Evolutionary conservation across 2,888 invertebrate genomes (phyloP).

Genomic region (Leptinotarsa peninsularis): DNA sequence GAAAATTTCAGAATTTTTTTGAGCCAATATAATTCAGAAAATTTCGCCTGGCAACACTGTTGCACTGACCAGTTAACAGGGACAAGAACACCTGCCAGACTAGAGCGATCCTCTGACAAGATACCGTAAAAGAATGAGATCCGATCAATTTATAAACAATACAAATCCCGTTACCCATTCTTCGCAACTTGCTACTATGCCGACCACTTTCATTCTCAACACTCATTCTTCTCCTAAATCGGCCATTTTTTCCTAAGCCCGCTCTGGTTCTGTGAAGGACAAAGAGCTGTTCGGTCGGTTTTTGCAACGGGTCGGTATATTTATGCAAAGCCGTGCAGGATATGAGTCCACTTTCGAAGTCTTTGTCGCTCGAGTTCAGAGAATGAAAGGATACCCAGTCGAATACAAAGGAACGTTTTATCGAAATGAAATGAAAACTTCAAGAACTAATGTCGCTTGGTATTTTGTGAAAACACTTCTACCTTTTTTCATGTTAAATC

Average conservation of each 20-base stretch:
- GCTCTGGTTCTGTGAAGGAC: slow-evolving; percentile 23
- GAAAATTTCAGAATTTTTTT: too few species aligned
- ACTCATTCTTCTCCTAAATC: slow-evolving; percentile 25
- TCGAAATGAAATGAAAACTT: slow-evolving; percentile 12
- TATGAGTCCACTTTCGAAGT: slow-evolving; percentile 16
- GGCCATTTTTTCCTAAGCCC: slow-evolving; percentile 27
- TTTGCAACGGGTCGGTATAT: not conserved
- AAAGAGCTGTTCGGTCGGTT: slow-evolving; percentile 9
- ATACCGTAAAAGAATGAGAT: slow-evolving; percentile 46
- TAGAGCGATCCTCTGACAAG: slow-evolving; percentile 29
- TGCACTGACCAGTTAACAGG: slow-evolving; percentile 21
- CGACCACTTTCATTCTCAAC: slow-evolving; percentile 45
- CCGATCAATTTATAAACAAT: slow-evolving; percentile 42
- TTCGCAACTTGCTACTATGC: slow-evolving; percentile 31
- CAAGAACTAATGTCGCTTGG: slow-evolving; percentile 2
- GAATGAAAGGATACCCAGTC: slow-evolving; percentile 14
- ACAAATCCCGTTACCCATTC: slow-evolving; percentile 45
- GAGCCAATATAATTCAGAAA: too few species aligned
- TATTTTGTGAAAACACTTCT: not conserved
- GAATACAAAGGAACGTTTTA: not conserved
- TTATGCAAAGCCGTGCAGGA: slow-evolving; percentile 18
- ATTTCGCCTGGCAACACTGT: too few species aligned
- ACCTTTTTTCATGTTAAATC: not conserved
- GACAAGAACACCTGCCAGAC: slow-evolving; percentile 31
- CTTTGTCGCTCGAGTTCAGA: slow-evolving; percentile 9